Base-by-base conservation (phyloP, 2,888 invertebrate species). In the Hyppa rectilinea region DNA sequence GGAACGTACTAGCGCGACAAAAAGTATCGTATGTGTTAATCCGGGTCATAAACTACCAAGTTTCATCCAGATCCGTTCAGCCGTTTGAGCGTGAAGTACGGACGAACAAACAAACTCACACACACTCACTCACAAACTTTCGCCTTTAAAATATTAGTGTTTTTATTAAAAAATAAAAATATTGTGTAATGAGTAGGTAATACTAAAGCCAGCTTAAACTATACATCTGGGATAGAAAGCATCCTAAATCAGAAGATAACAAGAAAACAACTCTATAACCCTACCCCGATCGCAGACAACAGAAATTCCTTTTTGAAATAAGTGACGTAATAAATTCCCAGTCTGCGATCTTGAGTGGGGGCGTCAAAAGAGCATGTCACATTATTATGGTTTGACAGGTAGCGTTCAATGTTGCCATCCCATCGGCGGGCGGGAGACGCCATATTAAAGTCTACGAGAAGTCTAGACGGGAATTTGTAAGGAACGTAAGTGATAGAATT, bases 401-500 rank as follows among this genome's bases (percentile, higher is more conserved):
- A 84, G 80, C 85, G 82, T 81, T 82, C 77, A 72, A 78, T 81
- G 82, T 78, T 78, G 74, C 80, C 74, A 70, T 81, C 61, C 75
- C 45, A 80, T 79, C 52, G 79, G 75, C 80, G 67, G 79, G 75
- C 80, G 67, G 67, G 80, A 81, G 83, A 81, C 82, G 85, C 83
- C 82, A 87, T 90, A 90, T 91, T 90, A 87, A 86, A 90, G 88
- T 90, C 89, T 89, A 81, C 80, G 79, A 75, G 80, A 78, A 79
- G 92, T 92, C 92, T 92, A 92, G 92, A 91, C 91, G 83, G 82
- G 74, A 82, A 85, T 84, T 84, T 82, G 78, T 89, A 86, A 78
- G 72, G 53, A 56, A 10, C n/a, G 63, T 71, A 61, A 71, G 62
- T 55, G n/a, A 61, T 26, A 66, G 64, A 77, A 60, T 82, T 85